Conservation (phyloP, 2,113 vertebrate genomes). For the Neodontobutis hainanensis region DNA sequence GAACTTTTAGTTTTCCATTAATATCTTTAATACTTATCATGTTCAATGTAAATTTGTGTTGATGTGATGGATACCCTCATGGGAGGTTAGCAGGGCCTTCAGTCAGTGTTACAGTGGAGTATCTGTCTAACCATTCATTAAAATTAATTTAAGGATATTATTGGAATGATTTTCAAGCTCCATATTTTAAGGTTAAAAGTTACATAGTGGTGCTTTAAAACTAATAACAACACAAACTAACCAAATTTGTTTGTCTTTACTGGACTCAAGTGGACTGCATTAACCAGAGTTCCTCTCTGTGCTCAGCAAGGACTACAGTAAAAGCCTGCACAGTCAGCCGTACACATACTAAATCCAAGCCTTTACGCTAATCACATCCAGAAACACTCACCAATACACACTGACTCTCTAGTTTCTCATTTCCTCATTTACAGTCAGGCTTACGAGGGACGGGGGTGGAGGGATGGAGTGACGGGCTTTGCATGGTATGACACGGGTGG, state of each 20-base stretch:
- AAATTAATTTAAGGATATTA: no score
- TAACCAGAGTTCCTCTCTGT: conserved; percentile 70
- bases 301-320: conserved; percentile 74
- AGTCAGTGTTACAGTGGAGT: no score
- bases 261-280: conserved; percentile 42
- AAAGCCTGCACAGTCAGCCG: conserved; percentile 79
- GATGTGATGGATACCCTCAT: no score
- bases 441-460: conserved; percentile 52
- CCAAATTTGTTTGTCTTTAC: conserved; percentile 59
- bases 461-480: conserved; percentile 42
- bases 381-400: neutral
- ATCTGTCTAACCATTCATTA: no score
- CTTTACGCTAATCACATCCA: conserved; percentile 10
- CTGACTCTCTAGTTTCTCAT: conserved; percentile 16
- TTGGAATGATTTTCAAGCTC: no score
- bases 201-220: neutral
- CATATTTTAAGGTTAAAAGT: no score
- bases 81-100: no score
- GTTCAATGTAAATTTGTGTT: no score
- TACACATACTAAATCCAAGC: conserved; percentile 32
- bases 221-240: conserved; percentile 40
- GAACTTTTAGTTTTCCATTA: no score
- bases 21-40: no score
- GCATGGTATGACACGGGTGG: conserved; percentile 58
- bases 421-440: conserved; percentile 48